Evolutionary conservation across 2,113 vertebrate species (phyloP).

Genomic region (Lycaon pictus): DNA sequence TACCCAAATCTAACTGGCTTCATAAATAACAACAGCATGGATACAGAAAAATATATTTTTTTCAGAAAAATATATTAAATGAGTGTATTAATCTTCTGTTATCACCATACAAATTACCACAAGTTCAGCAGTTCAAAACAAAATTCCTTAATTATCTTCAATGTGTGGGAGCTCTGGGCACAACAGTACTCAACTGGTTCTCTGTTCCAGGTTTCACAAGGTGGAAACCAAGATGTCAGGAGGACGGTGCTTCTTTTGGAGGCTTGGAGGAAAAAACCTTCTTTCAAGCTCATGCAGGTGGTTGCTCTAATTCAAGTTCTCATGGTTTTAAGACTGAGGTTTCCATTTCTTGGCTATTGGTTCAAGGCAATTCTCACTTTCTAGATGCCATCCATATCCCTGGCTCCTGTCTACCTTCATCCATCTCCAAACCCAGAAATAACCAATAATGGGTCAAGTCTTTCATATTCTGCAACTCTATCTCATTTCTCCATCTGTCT

Average conservation of each 20-base stretch:
- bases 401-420: background rate
- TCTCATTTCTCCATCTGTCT: background rate
- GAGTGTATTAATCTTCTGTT: background rate
- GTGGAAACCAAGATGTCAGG: background rate
- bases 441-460: background rate
- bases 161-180: background rate
- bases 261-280: background rate
- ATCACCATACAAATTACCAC: background rate
- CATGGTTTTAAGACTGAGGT: background rate
- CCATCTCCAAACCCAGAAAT: background rate
- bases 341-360: background rate
- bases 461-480: background rate
- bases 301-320: background rate
- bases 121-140: background rate
- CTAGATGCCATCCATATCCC: background rate
- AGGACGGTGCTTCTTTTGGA: background rate
- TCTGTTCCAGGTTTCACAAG: background rate
- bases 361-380: background rate
- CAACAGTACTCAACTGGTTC: background rate
- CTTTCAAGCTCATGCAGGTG: background rate
- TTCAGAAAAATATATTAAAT: background rate
- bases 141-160: background rate
- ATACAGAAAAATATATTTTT: background rate
- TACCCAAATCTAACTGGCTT: background rate
- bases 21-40: background rate